These are phyloP conservation scores for Calcarius ornatus DNA, from an alignment of 2,113 vertebrate species.

Conservation along the genomic window DNA sequence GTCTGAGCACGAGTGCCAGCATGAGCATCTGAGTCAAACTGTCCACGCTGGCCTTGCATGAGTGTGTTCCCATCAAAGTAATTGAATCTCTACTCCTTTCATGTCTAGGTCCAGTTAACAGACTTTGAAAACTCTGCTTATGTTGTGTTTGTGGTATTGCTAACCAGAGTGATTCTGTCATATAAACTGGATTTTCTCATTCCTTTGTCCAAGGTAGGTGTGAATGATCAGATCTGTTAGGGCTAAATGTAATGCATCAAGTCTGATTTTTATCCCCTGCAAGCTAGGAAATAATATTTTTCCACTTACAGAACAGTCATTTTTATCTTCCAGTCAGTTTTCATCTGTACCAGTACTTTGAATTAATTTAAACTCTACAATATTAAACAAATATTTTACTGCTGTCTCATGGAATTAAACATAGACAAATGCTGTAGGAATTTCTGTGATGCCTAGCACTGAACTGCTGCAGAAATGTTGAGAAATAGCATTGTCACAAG, in stretches of 20 bases:
- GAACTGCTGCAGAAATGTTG: neutral
- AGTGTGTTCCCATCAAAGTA: neutral
- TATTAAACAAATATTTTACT: neutral
- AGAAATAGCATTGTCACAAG: neutral
- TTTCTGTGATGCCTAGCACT: neutral
- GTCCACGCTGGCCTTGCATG: neutral
- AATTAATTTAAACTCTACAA: neutral
- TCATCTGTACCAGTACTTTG: neutral
- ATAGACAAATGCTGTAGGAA: neutral
- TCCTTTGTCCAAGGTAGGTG: slow-evolving; percentile 91
- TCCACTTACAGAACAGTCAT: neutral
- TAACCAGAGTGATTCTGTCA: slow-evolving; percentile 95
- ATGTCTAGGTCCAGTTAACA: slow-evolving; percentile 89
- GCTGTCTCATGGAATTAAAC: neutral
- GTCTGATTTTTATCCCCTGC: neutral
- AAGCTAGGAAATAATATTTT: neutral
- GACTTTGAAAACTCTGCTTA: slow-evolving; percentile 98
- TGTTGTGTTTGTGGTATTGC: slow-evolving; percentile 94
- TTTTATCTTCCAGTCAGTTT: neutral
- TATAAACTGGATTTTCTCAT: slow-evolving; percentile 98
- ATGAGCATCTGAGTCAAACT: rapidly evolving
- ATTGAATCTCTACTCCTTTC: neutral
- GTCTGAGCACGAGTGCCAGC: neutral
- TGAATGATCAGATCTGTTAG: neutral
- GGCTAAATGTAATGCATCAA: neutral